Evolutionary conservation across 2,113 vertebrate species (phyloP), one percentile per base, ranked within the genome.

Genomic region (Neolamprologus ventralis): DNA sequence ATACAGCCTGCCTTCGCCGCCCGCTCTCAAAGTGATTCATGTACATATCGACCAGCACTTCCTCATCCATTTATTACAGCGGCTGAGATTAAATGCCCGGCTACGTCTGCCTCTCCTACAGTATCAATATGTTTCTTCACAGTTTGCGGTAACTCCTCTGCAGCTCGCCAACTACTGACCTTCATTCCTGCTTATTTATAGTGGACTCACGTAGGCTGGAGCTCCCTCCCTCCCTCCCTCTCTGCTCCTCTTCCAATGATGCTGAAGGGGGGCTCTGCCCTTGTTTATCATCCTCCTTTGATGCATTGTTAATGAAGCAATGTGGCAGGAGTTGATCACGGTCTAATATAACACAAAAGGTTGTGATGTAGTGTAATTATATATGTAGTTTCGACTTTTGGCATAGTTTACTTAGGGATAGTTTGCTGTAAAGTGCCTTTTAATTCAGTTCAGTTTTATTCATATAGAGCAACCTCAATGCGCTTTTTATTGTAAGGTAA

Each of bases 161-260:
- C 87, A 85, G 90, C 92, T 80, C 57, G 7, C 85, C 37, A 86
- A 53, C 81, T 81, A 13, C 86, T 93, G 94, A 95, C 95, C 93
- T 96, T 95, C 94, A 94, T 93, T 86, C 71, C 49, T 49, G 75
- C 94, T 94, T 94, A 95, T 96, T 95, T 94, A 94, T 94, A 95
- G 93, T 95, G 92, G 92, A 84, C 88, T 95, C 94, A 95, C 92
- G 92, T 93, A 93, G 68, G 79, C 91, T 85, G 90, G 91, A 80
- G 75, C 90, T 90, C 87, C 57, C 83, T 80, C 23, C 55, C 55
- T 57, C 42, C 80, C 54, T 84, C 84, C 85, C 37, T 16, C 37
- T 11, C 45, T 37, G 26, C 80, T 60, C 79, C 80, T 81, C 85
- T 82, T 55, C 54, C 71, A 19, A 75, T 75, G 85, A 91, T 75